Evolutionary conservation across 2,113 vertebrate species (phyloP).

Genomic region (Arizona elegans): DNA sequence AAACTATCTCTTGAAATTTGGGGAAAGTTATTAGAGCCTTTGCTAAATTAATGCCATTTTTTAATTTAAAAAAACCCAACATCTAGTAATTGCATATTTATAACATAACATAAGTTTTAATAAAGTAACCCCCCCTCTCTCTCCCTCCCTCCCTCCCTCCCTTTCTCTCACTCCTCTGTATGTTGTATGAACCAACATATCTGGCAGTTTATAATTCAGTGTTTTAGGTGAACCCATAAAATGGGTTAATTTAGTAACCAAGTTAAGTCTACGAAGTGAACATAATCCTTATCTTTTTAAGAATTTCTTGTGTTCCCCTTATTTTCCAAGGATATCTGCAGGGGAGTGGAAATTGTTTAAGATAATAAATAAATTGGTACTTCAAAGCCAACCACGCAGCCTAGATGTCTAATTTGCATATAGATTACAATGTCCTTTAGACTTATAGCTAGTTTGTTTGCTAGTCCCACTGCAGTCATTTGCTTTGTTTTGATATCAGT

Average conservation of each 20-base stretch:
- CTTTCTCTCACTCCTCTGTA: not conserved
- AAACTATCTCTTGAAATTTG: not conserved
- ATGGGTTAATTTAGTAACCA: not conserved
- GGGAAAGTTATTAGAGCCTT: not conserved
- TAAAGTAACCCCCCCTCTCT: not conserved
- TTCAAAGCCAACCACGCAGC: not conserved
- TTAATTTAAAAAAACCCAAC: not conserved
- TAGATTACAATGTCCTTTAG: slow-evolving; percentile 34
- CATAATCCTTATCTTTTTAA: not conserved
- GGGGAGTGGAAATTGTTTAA: not conserved
- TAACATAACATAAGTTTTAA: not conserved
- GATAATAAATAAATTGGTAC: not conserved
- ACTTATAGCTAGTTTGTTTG: not conserved
- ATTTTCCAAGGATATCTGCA: slow-evolving; percentile 5
- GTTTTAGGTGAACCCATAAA: not conserved
- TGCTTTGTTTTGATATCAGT: slow-evolving; percentile 14
- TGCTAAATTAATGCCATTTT: not conserved
- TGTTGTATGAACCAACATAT: not conserved
- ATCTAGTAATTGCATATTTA: not conserved
- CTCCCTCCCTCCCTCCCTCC: rapidly evolving
- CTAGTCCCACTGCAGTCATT: slow-evolving; percentile 35
- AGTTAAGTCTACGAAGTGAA: not conserved
- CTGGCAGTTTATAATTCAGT: not conserved
- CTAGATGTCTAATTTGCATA: slow-evolving; percentile 19
- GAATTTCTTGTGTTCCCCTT: not conserved